Evolutionary conservation across 2,888 invertebrate genomes (phyloP).

Genomic region (Sthenelais limicola): DNA sequence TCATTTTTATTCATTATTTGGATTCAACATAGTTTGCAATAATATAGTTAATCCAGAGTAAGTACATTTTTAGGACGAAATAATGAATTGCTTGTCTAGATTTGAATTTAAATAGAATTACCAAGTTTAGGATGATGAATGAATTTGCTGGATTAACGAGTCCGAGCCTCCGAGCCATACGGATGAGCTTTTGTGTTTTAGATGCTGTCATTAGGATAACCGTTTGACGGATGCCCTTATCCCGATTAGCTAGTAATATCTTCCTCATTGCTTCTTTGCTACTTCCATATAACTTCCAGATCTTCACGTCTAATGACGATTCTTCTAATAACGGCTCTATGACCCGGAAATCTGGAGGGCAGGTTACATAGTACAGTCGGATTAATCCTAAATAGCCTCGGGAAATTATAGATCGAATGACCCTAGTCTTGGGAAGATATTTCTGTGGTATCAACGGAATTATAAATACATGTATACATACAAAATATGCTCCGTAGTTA

Average conservation of each 20-base stretch:
- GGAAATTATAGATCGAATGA: too few species aligned
- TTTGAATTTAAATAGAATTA: too few species aligned
- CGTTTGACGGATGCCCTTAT: conserved; percentile 4
- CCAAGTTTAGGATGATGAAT: conserved; percentile 35
- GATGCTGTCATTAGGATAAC: conserved; percentile 7
- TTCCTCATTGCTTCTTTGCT: not conserved
- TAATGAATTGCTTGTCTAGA: too few species aligned
- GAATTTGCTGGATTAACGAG: conserved; percentile 17
- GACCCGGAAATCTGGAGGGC: conserved; percentile 27
- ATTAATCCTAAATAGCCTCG: too few species aligned
- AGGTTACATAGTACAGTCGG: not conserved
- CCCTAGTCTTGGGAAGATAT: too few species aligned
- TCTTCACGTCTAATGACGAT: conserved; percentile 2
- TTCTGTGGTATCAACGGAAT: too few species aligned
- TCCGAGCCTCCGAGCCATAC: conserved; percentile 24
- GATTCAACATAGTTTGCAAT: too few species aligned
- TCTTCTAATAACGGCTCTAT: conserved; percentile 18
- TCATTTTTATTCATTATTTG: too few species aligned
- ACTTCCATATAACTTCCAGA: conserved; percentile 19
- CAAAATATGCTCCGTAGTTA: too few species aligned
- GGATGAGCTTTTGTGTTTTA: not conserved
- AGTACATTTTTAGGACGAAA: too few species aligned
- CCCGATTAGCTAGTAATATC: conserved; percentile 3
- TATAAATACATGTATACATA: too few species aligned
- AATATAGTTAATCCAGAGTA: too few species aligned